These are phyloP conservation scores for Rousettus madagascariensis DNA, from an alignment of 2,797 vertebrate genomes.

Conservation along the genomic window DNA sequence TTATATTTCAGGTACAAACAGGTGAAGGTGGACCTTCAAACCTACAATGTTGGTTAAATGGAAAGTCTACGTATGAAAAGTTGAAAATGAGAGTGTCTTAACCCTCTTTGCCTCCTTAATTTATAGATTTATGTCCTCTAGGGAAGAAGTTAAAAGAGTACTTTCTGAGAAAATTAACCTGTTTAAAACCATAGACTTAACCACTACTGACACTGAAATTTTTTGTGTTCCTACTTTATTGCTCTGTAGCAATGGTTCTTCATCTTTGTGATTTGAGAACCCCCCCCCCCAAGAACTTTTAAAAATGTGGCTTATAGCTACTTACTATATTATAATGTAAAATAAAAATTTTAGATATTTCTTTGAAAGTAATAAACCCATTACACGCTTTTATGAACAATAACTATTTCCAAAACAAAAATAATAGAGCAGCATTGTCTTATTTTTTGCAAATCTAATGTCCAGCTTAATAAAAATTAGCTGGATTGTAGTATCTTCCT, in stretches of 20 bases:
- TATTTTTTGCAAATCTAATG: not conserved
- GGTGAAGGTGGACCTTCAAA: not conserved
- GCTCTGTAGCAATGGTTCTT: not conserved
- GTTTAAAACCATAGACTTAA: not conserved
- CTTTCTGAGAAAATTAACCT: not conserved
- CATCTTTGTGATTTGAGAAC: not conserved
- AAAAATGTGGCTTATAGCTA: not conserved
- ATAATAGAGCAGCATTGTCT: not conserved
- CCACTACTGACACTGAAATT: not conserved
- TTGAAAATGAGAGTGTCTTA: not conserved
- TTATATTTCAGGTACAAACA: not conserved
- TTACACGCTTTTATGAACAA: not conserved
- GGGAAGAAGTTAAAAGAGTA: not conserved
- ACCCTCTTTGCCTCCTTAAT: not conserved
- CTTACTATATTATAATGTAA: not conserved
- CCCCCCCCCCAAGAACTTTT: not conserved
- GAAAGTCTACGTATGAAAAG: not conserved
- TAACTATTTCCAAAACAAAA: not conserved
- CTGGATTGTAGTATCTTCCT: not conserved
- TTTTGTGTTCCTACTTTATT: not conserved
- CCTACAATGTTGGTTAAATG: slow-evolving; percentile 35
- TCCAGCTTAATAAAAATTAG: not conserved
- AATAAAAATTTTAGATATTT: not conserved
- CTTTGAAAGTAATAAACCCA: not conserved
- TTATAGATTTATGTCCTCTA: not conserved